Evolutionary conservation across 2,797 vertebrate genomes (phyloP).

Genomic region (Ptychadena robeensis): DNA sequence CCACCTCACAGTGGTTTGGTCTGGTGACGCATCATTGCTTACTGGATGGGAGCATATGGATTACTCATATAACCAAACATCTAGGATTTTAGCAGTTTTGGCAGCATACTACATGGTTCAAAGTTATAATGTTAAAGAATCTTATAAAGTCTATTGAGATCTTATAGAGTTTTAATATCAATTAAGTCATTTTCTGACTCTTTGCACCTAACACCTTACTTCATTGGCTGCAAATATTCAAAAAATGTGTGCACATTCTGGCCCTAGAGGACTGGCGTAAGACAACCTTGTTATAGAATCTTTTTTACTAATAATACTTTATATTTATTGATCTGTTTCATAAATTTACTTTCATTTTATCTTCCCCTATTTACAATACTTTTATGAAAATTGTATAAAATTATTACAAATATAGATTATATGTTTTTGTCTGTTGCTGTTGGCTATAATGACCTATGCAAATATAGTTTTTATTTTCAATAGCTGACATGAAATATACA

Average conservation of each 20-base stretch:
- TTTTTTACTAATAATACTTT: neutral
- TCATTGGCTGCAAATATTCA: no score
- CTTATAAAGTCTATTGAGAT: neutral
- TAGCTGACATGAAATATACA: neutral
- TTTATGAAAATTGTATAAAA: constrained; percentile 7
- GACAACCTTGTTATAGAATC: no score
- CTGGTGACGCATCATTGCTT: no score
- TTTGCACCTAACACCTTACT: no score
- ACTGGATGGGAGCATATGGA: no score
- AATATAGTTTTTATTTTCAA: constrained; percentile 3
- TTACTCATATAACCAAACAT: no score
- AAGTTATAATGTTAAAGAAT: neutral
- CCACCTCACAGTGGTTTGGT: no score
- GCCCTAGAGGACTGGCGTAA: no score
- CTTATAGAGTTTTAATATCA: no score
- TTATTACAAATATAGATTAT: constrained; percentile 30
- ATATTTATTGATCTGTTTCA: neutral
- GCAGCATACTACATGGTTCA: neutral
- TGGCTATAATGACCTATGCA: neutral
- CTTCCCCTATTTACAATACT: neutral
- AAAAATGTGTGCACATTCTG: no score
- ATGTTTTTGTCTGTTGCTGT: neutral
- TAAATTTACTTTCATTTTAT: neutral
- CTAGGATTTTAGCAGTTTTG: neutral
- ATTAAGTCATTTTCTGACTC: no score